These are phyloP conservation scores for Drosophila ustulata DNA, from an alignment of 2,888 invertebrate genomes.

Conservation along the genomic window DNA sequence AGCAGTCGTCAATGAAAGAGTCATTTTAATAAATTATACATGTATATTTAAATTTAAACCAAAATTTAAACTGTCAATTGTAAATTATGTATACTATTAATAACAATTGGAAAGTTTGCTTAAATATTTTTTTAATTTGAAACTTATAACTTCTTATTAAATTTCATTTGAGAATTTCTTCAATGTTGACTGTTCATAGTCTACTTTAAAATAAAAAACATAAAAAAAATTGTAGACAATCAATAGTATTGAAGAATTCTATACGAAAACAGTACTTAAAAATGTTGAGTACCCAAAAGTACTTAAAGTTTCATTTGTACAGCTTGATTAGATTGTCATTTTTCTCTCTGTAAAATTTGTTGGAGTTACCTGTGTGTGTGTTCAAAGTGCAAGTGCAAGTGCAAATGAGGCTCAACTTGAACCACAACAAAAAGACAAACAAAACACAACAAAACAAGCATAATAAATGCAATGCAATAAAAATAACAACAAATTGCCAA, in stretches of 20 bases:
- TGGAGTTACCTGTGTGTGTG: slow-evolving; percentile 2
- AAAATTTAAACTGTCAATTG: too few relatives aligned
- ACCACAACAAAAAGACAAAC: slow-evolving; percentile 37
- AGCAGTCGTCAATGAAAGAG: too few relatives aligned
- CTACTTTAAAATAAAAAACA: too few relatives aligned
- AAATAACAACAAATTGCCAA: slow-evolving; percentile 47
- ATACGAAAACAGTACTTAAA: background rate
- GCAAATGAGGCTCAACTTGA: slow-evolving; percentile 17
- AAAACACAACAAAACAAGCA: slow-evolving; percentile 43
- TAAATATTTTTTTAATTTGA: too few relatives aligned
- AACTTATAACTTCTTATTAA: too few relatives aligned
- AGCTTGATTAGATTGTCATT: slow-evolving; percentile 1
- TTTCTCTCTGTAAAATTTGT: background rate
- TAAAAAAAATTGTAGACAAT: too few relatives aligned
- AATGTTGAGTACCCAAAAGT: background rate
- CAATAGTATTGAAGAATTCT: background rate
- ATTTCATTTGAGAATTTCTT: too few relatives aligned
- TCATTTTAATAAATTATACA: too few relatives aligned
- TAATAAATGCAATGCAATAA: slow-evolving; percentile 39
- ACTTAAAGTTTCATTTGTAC: background rate
- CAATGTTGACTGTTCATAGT: too few relatives aligned
- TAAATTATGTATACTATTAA: too few relatives aligned
- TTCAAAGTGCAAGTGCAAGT: slow-evolving; percentile 12
- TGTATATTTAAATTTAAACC: background rate
- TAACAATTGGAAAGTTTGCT: too few relatives aligned